Evolutionary conservation across 2,797 vertebrate species (phyloP), one percentile per base, ranked within the genome.

Genomic region (Halcyon leucocephala): DNA sequence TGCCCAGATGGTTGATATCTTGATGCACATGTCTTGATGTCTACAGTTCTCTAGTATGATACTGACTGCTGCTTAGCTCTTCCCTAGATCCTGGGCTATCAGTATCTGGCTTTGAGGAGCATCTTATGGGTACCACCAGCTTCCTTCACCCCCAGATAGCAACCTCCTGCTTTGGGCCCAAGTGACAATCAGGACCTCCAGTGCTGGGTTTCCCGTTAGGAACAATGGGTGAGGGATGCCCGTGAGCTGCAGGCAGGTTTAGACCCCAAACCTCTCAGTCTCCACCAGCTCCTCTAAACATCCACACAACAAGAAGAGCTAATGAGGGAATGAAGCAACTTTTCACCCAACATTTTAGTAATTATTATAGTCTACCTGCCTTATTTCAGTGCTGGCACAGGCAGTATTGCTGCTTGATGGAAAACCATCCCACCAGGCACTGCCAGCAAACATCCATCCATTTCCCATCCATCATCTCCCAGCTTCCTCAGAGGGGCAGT

Each of bases 211-310:
- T 80, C 12, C 16, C 28, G 44, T 14, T 20, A 22, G 92, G 42
- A 64, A 1, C 22, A 49, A 6, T 0, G 3, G 20, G 13, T 22
- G 60, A 29, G 46, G 29, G 55, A 25, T 3, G 28, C 28, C 24
- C 4, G 2, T 54, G 28, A 79, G 29, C 49, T 46, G 14, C 21
- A 28, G 28, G 51, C 2, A 7, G 17, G 10, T 26, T 73, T 78
- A 42, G n/a, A 31, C 51, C 29, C n/a, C 37, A 14, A 22, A 60
- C 6, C 7, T 11, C 24, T 19, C 0, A 3, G 10, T 26, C 5
- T 67, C 20, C 1, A 3, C 13, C n/a, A 7, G 12, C 26, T 82
- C 48, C 21, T 65, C 44, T 65, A 14, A 31, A 35, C 28, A 12
- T 9, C 35, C 9, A 6, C 44, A 14, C 0, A 1, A 3, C 14